Evolutionary conservation across 2,888 invertebrate genomes (phyloP).

Genomic region (Dynastes maya): DNA sequence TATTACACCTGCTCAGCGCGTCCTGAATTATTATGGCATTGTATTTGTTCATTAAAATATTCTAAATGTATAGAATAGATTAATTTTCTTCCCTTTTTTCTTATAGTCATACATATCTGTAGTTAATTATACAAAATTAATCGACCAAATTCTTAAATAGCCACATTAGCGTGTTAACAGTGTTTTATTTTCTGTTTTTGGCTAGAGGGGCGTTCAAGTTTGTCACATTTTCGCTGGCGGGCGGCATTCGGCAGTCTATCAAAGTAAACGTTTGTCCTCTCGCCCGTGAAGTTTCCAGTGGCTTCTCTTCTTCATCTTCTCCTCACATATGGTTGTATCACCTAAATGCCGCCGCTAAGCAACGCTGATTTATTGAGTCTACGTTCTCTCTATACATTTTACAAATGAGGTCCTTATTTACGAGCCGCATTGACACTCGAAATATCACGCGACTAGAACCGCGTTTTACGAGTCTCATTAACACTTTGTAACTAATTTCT

Average conservation of each 20-base stretch:
- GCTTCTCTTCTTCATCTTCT: constrained; percentile 41
- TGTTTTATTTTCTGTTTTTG: constrained; percentile 47
- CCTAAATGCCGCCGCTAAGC: constrained; percentile 47
- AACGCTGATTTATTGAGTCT: constrained; percentile 52
- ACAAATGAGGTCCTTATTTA: constrained; percentile 52
- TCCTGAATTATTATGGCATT: too few species aligned
- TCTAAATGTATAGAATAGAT: too few species aligned
- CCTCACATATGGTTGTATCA: constrained; percentile 54
- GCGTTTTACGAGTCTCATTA: constrained; percentile 40
- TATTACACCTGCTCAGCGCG: too few species aligned
- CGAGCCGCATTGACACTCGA: constrained; percentile 44
- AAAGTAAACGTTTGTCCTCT: constrained; percentile 57
- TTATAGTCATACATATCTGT: neutral
- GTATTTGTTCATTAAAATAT: too few species aligned
- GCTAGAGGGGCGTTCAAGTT: constrained; percentile 58
- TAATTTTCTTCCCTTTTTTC: neutral
- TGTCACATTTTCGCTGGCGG: constrained; percentile 62
- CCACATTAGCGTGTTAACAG: constrained; percentile 10
- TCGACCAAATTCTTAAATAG: constrained; percentile 8
- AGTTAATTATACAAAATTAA: constrained; percentile 17
- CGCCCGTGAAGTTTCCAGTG: constrained; percentile 58
- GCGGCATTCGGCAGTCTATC: constrained; percentile 58
- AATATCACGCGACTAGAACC: constrained; percentile 41
- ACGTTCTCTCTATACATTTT: constrained; percentile 49
- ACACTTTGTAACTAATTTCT: constrained; percentile 44